These are phyloP conservation scores for Polyploca ridens DNA, from an alignment of 2,888 invertebrate species.

Conservation along the genomic window DNA sequence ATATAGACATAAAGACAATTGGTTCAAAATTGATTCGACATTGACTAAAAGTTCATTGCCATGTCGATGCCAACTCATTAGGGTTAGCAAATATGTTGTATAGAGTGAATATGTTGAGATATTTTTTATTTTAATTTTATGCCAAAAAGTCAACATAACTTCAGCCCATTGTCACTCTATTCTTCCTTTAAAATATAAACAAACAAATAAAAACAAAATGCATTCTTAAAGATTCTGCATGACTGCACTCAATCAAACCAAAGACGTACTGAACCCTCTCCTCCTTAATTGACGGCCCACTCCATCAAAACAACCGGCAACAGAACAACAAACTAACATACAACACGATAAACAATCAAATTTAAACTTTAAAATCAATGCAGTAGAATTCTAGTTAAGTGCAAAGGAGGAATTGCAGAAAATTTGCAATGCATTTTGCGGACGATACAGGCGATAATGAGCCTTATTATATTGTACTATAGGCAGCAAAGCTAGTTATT, in stretches of 20 bases:
- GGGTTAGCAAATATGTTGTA: no score
- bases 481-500: constrained; percentile 18
- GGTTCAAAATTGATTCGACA: no score
- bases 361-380: constrained; percentile 46
- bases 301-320: constrained; percentile 78
- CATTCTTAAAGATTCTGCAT: constrained; percentile 73
- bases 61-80: no score
- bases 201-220: constrained; percentile 32
- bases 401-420: constrained; percentile 47
- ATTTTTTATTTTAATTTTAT: no score
- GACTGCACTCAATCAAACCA: constrained; percentile 78
- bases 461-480: constrained; percentile 34
- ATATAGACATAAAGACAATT: no score
- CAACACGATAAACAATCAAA: constrained; percentile 34
- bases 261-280: constrained; percentile 70
- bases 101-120: no score
- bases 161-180: no score
- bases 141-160: background rate
- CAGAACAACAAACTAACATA: constrained; percentile 46
- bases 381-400: constrained; percentile 38
- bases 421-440: constrained; percentile 43
- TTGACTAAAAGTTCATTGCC: no score
- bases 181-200: constrained; percentile 11
- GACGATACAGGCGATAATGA: constrained; percentile 31
- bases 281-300: constrained; percentile 80